These are phyloP conservation scores for Pocillopora grandis DNA, from an alignment of 92 coral and sea anemone genomes.

Conservation along the genomic window DNA sequence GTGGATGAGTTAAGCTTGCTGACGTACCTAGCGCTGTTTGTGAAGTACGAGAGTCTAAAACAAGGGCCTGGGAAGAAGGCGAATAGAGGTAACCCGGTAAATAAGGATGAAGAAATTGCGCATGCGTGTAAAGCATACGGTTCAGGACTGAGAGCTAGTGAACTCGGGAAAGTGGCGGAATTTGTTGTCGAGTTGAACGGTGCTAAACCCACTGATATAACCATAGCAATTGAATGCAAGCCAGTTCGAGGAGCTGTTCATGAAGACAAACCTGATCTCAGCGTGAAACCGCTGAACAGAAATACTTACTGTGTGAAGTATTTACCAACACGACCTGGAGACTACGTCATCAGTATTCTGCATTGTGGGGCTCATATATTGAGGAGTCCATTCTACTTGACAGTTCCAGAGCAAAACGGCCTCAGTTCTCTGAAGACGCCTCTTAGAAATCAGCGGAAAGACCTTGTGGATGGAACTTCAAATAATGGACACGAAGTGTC, in stretches of 20 bases:
- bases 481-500: conserved; percentile 4
- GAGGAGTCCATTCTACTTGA: conserved; percentile 90
- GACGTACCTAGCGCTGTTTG: conserved; percentile 91
- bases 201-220: conserved; percentile 92
- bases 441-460: neutral
- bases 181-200: conserved; percentile 89
- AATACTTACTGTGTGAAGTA: conserved; percentile 91
- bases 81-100: conserved; percentile 7
- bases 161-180: conserved; percentile 92
- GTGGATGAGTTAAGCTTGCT: conserved; percentile 92
- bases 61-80: conserved; percentile 37
- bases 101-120: conserved; percentile 37
- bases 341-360: conserved; percentile 85
- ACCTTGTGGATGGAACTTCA: conserved; percentile 12
- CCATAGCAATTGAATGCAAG: conserved; percentile 96
- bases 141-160: conserved; percentile 82
- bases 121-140: conserved; percentile 76
- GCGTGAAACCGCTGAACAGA: conserved; percentile 86
- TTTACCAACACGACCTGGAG: conserved; percentile 90
- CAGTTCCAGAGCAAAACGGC: conserved; percentile 70
- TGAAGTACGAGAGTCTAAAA: conserved; percentile 79
- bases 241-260: conserved; percentile 71
- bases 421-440: conserved; percentile 1
- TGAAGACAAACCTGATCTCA: conserved; percentile 84
- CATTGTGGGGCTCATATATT: conserved; percentile 93